Evolutionary conservation across 2,797 vertebrate species (phyloP).

Genomic region (Aeoliscus strigatus): DNA sequence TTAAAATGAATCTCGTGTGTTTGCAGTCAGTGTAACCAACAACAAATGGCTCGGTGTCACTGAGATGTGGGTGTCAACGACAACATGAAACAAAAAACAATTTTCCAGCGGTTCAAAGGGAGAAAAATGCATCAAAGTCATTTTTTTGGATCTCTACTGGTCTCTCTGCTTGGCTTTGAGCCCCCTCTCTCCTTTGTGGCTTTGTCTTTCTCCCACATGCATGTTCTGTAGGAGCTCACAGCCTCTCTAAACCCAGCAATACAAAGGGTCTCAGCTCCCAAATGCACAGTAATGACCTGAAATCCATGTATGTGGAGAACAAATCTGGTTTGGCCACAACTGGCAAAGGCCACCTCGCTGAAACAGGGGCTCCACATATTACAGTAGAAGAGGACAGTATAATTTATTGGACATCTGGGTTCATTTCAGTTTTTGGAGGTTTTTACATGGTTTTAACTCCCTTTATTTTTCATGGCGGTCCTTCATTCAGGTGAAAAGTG

Average conservation of each 20-base stretch:
- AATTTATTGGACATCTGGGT: not conserved
- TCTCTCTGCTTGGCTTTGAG: conserved; percentile 25
- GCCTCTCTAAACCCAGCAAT: conserved; percentile 28
- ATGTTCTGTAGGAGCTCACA: conserved; percentile 24
- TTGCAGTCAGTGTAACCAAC: conserved; percentile 44
- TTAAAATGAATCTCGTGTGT: conserved; percentile 14
- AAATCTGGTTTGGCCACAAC: conserved; percentile 37
- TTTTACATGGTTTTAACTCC: conserved; percentile 6
- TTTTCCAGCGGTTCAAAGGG: conserved; percentile 18
- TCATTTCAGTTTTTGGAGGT: conserved; percentile 1
- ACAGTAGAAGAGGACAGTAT: too few species aligned
- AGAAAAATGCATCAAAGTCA: conserved; percentile 18
- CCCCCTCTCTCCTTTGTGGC: conserved; percentile 9
- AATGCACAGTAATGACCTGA: conserved; percentile 49
- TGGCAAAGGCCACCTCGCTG: conserved; percentile 10
- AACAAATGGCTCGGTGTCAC: conserved; percentile 46
- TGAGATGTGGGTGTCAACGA: conserved; percentile 33
- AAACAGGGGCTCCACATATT: not conserved
- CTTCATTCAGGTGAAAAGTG: too few species aligned
- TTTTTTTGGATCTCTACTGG: conserved; percentile 23
- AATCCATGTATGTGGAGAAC: conserved; percentile 36
- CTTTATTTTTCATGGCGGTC: conserved; percentile 18
- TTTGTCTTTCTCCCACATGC: conserved; percentile 29
- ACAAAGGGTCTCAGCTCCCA: conserved; percentile 41
- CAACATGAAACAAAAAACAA: conserved; percentile 38